These are phyloP conservation scores for Potamilus streckersoni DNA, from an alignment of 1,140 invertebrate species.

Conservation along the genomic window DNA sequence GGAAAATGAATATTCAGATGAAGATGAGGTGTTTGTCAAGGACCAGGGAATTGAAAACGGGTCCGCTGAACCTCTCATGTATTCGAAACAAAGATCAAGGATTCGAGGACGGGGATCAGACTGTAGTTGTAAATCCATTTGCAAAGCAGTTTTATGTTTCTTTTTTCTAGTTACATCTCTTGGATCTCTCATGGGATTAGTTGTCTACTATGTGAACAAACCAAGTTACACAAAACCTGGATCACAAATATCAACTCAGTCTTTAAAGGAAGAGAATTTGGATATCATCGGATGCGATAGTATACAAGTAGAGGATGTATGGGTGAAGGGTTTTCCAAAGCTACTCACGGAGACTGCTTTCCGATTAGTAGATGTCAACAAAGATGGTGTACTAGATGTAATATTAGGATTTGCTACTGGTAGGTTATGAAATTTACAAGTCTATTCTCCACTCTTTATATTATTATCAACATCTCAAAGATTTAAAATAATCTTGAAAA, in stretches of 20 bases:
- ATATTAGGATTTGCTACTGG: slow-evolving; percentile 86
- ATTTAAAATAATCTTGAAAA: not conserved
- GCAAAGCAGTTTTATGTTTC: slow-evolving; percentile 52
- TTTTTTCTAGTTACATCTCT: slow-evolving; percentile 46
- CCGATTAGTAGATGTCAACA: slow-evolving; percentile 79
- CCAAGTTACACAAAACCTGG: slow-evolving; percentile 10
- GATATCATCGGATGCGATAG: slow-evolving; percentile 73
- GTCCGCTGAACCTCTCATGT: slow-evolving; percentile 57
- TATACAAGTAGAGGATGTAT: slow-evolving; percentile 77
- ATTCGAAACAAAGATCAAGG: slow-evolving; percentile 40
- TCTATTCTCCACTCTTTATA: not conserved
- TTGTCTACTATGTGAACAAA: slow-evolving; percentile 50
- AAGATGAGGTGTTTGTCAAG: slow-evolving; percentile 59
- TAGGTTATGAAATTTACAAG: slow-evolving; percentile 58
- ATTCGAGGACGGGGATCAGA: slow-evolving; percentile 43
- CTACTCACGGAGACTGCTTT: slow-evolving; percentile 82
- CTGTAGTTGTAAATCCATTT: slow-evolving; percentile 43
- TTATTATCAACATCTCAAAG: not conserved
- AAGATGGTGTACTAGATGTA: slow-evolving; percentile 80
- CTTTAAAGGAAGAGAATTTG: slow-evolving; percentile 9
- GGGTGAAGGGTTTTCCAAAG: slow-evolving; percentile 80
- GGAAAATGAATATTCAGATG: slow-evolving; percentile 48
- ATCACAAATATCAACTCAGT: not conserved
- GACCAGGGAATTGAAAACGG: slow-evolving; percentile 41
- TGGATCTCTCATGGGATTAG: slow-evolving; percentile 46